These are phyloP conservation scores for Rhinoraja longicauda DNA, from an alignment of 2,797 vertebrate genomes.

Conservation along the genomic window DNA sequence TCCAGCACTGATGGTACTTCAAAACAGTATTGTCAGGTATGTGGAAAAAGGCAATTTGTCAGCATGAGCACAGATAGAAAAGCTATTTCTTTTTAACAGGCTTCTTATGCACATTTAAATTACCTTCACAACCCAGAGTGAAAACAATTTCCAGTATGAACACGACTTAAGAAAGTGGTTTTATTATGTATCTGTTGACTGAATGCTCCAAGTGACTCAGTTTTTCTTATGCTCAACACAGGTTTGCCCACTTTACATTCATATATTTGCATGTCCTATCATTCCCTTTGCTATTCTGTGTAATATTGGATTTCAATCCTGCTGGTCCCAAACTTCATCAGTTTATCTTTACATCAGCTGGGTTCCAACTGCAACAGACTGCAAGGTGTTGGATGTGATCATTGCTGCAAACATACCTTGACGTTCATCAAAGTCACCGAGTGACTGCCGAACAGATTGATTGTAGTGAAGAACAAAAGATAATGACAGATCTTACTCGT, in stretches of 20 bases:
- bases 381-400: background rate
- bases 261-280: background rate
- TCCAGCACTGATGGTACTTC: background rate
- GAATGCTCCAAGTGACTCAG: background rate
- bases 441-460: background rate
- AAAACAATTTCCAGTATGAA: slow-evolving; percentile 15
- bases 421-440: background rate
- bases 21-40: background rate
- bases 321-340: background rate
- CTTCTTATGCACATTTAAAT: slow-evolving; percentile 23
- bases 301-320: background rate
- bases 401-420: background rate
- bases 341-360: background rate
- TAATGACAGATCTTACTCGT: background rate
- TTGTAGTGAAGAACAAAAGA: background rate
- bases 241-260: background rate
- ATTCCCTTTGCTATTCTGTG: background rate
- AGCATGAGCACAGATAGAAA: background rate
- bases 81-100: background rate
- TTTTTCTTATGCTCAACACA: background rate
- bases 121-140: background rate
- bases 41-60: slow-evolving; percentile 17
- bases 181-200: background rate
- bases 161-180: background rate
- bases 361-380: background rate